These are phyloP conservation scores for Bolinopsis microptera DNA, from an alignment of 37 sponge, comb jelly and placozoan species.

Conservation along the genomic window DNA sequence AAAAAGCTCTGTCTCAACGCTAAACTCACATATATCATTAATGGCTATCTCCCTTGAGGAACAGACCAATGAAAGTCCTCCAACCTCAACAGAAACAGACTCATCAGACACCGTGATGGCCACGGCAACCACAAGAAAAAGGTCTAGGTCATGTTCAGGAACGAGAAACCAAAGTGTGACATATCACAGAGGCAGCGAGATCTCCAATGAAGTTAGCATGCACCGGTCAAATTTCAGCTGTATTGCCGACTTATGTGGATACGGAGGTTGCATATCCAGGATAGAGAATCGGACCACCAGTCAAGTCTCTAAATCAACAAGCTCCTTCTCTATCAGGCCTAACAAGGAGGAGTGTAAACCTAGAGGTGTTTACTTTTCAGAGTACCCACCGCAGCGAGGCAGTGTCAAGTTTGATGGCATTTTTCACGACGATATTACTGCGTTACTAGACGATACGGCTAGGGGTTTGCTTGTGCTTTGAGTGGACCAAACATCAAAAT, in stretches of 20 bases:
- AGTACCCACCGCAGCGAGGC: conserved; percentile 9
- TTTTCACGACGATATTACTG: neutral
- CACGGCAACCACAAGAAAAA: neutral
- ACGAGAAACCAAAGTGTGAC: neutral
- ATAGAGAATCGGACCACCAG: neutral
- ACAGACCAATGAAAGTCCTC: neutral
- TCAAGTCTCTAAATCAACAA: neutral
- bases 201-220: neutral
- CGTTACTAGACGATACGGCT: neutral
- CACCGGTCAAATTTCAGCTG: neutral
- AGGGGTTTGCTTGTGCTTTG: neutral
- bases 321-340: neutral
- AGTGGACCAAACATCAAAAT: neutral
- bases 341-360: neutral
- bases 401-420: neutral
- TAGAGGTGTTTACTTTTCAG: neutral
- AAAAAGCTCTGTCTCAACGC: neutral
- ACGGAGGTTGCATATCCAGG: neutral
- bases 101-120: neutral
- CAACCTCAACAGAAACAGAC: neutral
- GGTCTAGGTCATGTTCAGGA: neutral
- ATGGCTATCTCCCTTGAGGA: neutral
- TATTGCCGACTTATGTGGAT: neutral
- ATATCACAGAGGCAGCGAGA: neutral
- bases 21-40: neutral